A percentile compares a stretch with the other conserved stretches of the same genome.
phyloP scores from a whole-genome alignment of 2,113 vertebrate species.

The Campylomormyrus numenius region DNA sequence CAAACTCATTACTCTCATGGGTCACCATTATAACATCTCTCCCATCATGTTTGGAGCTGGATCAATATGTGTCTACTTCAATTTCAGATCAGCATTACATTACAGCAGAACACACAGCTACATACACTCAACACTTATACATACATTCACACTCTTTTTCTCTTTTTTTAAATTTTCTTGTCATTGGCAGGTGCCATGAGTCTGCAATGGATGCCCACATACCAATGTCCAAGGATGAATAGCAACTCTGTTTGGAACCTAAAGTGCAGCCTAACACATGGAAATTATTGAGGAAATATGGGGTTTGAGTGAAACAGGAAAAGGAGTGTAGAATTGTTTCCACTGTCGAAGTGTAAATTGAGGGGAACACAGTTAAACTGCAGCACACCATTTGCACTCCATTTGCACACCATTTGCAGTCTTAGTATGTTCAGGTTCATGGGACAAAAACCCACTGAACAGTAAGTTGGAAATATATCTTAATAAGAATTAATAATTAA shows the following conservation, averaged over 20 bases:
- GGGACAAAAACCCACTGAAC: not conserved
- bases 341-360: not conserved
- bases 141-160: not conserved
- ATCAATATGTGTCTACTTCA: conserved; percentile 9
- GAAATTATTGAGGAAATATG: not conserved
- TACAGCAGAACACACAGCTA: not conserved
- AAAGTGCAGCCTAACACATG: not conserved
- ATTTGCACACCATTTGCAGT: not conserved
- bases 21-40: conserved; percentile 1
- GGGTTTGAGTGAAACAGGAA: not conserved
- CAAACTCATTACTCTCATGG: conserved; percentile 22
- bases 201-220: not conserved
- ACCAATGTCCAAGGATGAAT: not conserved
- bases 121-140: not conserved
- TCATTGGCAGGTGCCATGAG: not conserved
- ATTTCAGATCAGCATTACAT: not conserved
- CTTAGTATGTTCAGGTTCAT: not conserved
- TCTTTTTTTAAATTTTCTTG: not conserved
- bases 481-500: not conserved
- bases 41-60: conserved; percentile 1
- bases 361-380: not conserved
- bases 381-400: not conserved
- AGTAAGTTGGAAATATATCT: not conserved
- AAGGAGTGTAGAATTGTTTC: not conserved
- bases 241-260: not conserved